Conservation (phyloP, 2,888 invertebrate genomes). For the Ephialtes manifestator region DNA sequence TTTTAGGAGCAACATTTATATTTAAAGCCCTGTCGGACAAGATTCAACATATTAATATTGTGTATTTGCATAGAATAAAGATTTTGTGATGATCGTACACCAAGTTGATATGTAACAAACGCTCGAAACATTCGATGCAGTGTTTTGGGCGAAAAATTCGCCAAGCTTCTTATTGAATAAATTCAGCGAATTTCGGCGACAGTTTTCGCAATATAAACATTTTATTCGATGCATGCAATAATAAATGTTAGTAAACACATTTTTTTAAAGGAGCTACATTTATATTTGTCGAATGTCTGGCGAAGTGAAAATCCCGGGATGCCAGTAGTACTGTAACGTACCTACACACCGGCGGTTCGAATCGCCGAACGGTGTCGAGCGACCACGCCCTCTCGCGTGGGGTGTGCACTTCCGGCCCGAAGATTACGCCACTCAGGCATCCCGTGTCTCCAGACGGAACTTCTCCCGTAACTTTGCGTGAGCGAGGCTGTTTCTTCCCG, state of each 20-base stretch:
- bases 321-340: background rate
- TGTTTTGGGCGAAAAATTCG: no score
- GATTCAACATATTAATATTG: no score
- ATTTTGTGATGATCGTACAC: no score
- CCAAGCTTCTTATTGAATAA: no score
- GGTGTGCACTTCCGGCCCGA: slow-evolving; percentile 80
- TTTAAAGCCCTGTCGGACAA: no score
- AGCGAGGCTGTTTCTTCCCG: slow-evolving; percentile 8
- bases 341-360: slow-evolving; percentile 39
- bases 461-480: slow-evolving; percentile 23
- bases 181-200: no score
- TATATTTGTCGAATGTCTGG: background rate
- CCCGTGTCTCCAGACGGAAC: slow-evolving; percentile 38
- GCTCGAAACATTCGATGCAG: no score
- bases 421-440: slow-evolving; percentile 73
- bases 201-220: no score
- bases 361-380: slow-evolving; percentile 68
- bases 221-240: no score
- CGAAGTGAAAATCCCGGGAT: background rate
- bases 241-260: background rate
- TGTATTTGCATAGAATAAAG: no score
- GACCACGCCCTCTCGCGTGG: slow-evolving; percentile 81
- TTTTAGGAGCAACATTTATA: background rate
- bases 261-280: background rate
- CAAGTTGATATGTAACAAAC: no score